Base-by-base conservation (phyloP, 1,140 invertebrate genomes). In the Ptiloglossa arizonensis region DNA sequence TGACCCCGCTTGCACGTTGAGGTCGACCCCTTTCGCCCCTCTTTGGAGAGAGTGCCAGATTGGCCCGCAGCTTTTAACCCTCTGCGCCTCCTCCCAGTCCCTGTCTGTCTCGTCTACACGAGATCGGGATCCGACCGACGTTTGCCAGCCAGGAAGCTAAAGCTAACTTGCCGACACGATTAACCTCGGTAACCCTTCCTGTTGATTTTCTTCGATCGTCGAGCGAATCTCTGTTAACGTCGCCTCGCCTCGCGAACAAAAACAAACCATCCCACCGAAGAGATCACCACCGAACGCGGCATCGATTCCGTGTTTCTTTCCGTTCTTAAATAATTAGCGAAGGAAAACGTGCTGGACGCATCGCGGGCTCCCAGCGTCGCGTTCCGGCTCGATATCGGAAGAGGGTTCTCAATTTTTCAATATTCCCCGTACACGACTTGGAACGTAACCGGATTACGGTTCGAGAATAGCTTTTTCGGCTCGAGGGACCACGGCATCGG, bases 401-500 rank as follows among this genome's bases (percentile, higher is more conserved):
- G 27, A 56, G 74, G 70, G 60, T 81, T 81, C 78, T 87, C 82
- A 86, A 87, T 87, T 88, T 87, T 89, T 89, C 87, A 89, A 89
- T 89, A 89, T 89, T 89, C 87, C 76, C 82, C 60, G 76, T 82
- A 72, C 86, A 68, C 82, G 81, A 86, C 86, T 86, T 82, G 85
- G 77, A 80, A 67, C 79, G 76, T 89, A 89, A 89, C 82, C 81
- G 81, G 85, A 88, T 88, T 89, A 87, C 80, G 68, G 79, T 68
- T 69, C 60, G 81, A 87, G 88, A 90, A 90, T 89, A 73, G 83
- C 82, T 86, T 88, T 89, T 89, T 86, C 85, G 83, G 82, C 62
- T 72, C 67, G 76, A 60, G 77, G 77, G 82, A 73, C 62, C 59
- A 50, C 69, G 73, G 59, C 35, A 67, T 76, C 72, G 63, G 72